Conservation (phyloP, 1,140 invertebrate genomes). For the Musca vetustissima region DNA sequence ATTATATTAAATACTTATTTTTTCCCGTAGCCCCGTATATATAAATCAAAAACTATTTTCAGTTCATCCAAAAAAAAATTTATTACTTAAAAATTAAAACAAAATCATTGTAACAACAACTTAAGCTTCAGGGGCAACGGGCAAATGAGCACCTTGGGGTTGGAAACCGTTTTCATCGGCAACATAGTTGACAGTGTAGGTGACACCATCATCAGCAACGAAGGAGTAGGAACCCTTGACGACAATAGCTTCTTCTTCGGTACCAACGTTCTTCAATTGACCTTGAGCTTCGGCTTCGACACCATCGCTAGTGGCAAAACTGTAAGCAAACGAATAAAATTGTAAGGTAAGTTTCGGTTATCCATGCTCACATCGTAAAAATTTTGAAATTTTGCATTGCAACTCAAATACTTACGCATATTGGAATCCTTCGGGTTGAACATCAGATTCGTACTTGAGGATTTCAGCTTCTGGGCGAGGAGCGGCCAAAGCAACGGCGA, state of each 20-base stretch:
- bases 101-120: conserved; percentile 9
- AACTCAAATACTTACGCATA: conserved; percentile 10
- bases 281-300: conserved; percentile 54
- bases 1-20: too few relatives aligned
- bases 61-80: too few relatives aligned
- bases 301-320: conserved; percentile 70
- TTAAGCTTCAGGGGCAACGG: conserved; percentile 31
- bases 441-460: conserved; percentile 17
- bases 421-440: conserved; percentile 16
- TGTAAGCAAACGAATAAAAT: conserved; percentile 50
- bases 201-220: conserved; percentile 27
- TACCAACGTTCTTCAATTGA: conserved; percentile 58
- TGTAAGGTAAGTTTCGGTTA: conserved; percentile 25
- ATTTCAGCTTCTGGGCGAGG: conserved; percentile 8
- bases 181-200: conserved; percentile 60
- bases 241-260: conserved; percentile 58
- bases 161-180: conserved; percentile 52
- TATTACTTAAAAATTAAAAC: too few relatives aligned
- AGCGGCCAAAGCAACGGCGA: conserved; percentile 15
- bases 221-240: conserved; percentile 20
- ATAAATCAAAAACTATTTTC: too few relatives aligned
- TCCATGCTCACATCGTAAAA: neutral
- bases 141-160: conserved; percentile 55
- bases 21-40: too few relatives aligned
- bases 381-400: too few relatives aligned